Percentiles rank a stretch among this genome's conserved stretches.
Conservation (phyloP, 2,888 invertebrate genomes). For the Chelonus formosanus region DNA sequence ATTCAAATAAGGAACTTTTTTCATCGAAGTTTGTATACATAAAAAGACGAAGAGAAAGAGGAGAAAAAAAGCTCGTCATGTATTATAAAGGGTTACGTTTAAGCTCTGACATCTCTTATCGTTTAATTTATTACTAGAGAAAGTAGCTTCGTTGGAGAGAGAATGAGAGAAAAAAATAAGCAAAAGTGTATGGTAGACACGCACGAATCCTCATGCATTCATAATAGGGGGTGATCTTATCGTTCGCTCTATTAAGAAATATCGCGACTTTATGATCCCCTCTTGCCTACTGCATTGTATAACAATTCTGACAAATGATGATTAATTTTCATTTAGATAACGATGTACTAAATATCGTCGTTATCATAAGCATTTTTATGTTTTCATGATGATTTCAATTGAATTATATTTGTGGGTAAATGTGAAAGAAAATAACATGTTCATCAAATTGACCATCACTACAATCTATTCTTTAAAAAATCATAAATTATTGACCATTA, state of each 20-base stretch:
- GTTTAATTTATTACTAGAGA: conserved; percentile 42
- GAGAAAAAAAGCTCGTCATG: conserved; percentile 18
- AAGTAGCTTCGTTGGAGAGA: conserved; percentile 15
- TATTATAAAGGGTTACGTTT: conserved; percentile 7
- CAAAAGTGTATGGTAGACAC: conserved; percentile 13
- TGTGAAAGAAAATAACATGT: too few relatives aligned
- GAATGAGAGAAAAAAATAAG: conserved; percentile 20
- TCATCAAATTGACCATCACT: too few relatives aligned
- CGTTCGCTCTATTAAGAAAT: conserved; percentile 49
- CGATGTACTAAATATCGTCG: background rate
- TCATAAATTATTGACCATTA: too few relatives aligned
- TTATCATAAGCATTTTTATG: too few relatives aligned
- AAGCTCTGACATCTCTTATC: conserved; percentile 37
- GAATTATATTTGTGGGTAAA: too few relatives aligned
- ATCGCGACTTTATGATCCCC: conserved; percentile 47
- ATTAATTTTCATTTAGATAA: conserved; percentile 50
- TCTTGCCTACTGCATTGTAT: conserved; percentile 38
- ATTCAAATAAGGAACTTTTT: too few relatives aligned
- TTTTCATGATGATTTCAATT: too few relatives aligned
- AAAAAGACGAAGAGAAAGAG: conserved; percentile 4
- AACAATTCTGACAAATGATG: conserved; percentile 45
- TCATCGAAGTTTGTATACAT: too few relatives aligned
- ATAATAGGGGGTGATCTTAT: conserved; percentile 49
- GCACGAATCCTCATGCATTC: conserved; percentile 25
- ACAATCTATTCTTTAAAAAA: too few relatives aligned